A percentile compares a stretch with the other conserved stretches of the same genome.
Evolutionary conservation across 1,140 invertebrate genomes (phyloP).

Genomic region (Archivesica marissinica): DNA sequence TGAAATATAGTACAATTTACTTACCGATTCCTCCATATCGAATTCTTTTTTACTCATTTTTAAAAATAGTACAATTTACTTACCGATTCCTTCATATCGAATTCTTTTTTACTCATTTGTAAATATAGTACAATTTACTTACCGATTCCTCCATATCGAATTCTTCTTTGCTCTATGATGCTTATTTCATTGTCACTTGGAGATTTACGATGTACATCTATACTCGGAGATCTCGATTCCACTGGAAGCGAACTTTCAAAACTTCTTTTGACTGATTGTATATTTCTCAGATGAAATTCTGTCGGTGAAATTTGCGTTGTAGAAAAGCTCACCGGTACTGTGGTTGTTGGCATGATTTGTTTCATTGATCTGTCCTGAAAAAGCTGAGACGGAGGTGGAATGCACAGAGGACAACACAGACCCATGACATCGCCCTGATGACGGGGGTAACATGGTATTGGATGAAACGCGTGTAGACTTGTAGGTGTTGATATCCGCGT

Average conservation of each 20-base stretch:
- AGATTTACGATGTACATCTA: conserved; percentile 28
- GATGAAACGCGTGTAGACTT: conserved; percentile 56
- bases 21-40: no score
- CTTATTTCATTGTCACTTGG: conserved; percentile 23
- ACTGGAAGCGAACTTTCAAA: neutral
- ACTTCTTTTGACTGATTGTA: neutral
- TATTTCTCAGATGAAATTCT: conserved; percentile 47
- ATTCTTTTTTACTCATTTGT: conserved; percentile 45
- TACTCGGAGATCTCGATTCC: neutral
- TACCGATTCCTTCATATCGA: conserved; percentile 53
- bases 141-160: conserved; percentile 52
- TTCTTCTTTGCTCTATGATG: conserved; percentile 25
- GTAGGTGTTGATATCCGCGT: conserved; percentile 43
- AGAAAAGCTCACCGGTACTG: conserved; percentile 38
- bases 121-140: no score
- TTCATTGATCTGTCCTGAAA: conserved; percentile 57
- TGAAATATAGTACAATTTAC: no score
- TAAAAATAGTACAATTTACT: no score
- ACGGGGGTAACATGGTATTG: conserved; percentile 71
- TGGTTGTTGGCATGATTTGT: conserved; percentile 51
- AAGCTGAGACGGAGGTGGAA: conserved; percentile 66
- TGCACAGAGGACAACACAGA: conserved; percentile 74
- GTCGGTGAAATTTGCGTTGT: conserved; percentile 33
- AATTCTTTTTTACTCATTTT: no score
- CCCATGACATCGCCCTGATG: conserved; percentile 71